Evolutionary conservation across 2,797 vertebrate genomes (phyloP).

Genomic region (Lagothrix lagotricha): DNA sequence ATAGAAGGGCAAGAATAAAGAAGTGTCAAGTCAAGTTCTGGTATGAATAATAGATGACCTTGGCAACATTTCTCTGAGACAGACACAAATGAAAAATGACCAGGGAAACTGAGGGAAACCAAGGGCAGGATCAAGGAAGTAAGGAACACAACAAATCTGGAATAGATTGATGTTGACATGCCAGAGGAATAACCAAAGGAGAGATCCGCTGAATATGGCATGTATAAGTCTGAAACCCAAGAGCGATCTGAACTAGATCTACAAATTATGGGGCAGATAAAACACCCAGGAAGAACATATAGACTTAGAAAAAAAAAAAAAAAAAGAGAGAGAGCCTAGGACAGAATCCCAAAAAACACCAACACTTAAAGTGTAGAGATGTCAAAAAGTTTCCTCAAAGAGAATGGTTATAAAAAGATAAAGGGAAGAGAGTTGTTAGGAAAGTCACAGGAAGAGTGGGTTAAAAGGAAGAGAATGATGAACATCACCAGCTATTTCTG

Average conservation of each 20-base stretch:
- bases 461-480: neutral
- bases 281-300: neutral
- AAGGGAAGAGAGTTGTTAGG: neutral
- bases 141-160: neutral
- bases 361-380: neutral
- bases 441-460: neutral
- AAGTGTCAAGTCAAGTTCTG: neutral
- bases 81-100: neutral
- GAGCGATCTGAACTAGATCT: neutral
- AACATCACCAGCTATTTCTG: neutral
- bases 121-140: neutral
- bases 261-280: neutral
- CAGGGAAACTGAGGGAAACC: neutral
- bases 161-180: neutral
- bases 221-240: neutral
- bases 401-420: neutral
- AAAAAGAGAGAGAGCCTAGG: neutral
- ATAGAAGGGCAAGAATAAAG: neutral
- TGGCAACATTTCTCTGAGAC: neutral
- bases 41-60: neutral
- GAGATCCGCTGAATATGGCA: neutral
- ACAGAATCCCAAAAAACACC: neutral
- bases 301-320: neutral
- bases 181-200: neutral
- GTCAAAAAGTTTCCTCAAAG: too few species aligned